phyloP scores from a whole-genome alignment of 2,888 invertebrate species.

The Vesta saturnalis region DNA sequence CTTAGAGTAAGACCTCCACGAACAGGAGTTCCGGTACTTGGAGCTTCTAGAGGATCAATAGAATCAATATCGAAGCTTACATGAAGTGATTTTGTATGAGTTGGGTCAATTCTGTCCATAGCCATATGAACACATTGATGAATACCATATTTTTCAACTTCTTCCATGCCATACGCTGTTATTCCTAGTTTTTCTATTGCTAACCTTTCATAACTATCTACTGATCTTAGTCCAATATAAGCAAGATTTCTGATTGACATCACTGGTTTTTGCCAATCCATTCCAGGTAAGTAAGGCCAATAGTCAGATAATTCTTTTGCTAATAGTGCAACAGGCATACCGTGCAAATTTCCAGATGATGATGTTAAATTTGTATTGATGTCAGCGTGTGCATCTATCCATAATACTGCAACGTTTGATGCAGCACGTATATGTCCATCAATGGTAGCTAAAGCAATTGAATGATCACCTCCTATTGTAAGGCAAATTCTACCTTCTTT shows the following conservation, averaged over 20 bases:
- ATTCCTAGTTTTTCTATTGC: constrained; percentile 86
- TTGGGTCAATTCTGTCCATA: constrained; percentile 76
- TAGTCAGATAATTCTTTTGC: constrained; percentile 78
- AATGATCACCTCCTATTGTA: constrained; percentile 91
- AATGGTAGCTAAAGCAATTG: constrained; percentile 77
- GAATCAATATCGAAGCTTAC: constrained; percentile 94
- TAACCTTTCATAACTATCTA: constrained; percentile 84
- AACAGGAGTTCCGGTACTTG: constrained; percentile 90
- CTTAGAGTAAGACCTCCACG: constrained; percentile 85
- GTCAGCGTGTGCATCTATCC: constrained; percentile 95
- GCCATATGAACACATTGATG: constrained; percentile 77
- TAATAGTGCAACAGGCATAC: constrained; percentile 82
- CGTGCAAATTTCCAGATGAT: constrained; percentile 80
- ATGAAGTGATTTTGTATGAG: constrained; percentile 77
- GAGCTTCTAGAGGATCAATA: constrained; percentile 84
- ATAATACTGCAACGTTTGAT: constrained; percentile 78
- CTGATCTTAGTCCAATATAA: constrained; percentile 84
- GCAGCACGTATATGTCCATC: constrained; percentile 78
- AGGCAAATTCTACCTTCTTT: constrained; percentile 73
- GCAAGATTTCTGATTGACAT: constrained; percentile 73
- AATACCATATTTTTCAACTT: constrained; percentile 82
- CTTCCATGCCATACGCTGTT: constrained; percentile 85
- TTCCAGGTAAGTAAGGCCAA: constrained; percentile 79
- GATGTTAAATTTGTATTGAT: constrained; percentile 90
- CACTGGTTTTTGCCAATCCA: constrained; percentile 81